phyloP scores from a whole-genome alignment of 2,113 vertebrate species.

The Corvus moneduloides region DNA sequence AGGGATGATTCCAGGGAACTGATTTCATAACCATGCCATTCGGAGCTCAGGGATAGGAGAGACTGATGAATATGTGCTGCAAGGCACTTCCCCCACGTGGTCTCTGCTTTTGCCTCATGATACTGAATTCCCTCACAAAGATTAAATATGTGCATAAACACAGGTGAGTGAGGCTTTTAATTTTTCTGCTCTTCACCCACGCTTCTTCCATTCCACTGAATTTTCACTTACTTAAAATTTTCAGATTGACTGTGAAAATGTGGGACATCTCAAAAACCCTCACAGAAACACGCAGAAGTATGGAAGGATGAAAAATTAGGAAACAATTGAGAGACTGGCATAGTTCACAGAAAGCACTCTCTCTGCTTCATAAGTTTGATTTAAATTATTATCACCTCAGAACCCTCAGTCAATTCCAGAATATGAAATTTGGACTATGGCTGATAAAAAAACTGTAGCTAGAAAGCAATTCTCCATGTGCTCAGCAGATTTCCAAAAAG shows the following conservation, averaged over 20 bases:
- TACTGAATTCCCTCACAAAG: background rate
- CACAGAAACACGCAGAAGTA: background rate
- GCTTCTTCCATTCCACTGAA: background rate
- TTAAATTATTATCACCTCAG: constrained; percentile 7
- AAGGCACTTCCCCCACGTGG: background rate
- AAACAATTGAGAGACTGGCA: background rate
- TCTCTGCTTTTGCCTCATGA: background rate
- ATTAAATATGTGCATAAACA: background rate
- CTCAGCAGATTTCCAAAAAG: background rate
- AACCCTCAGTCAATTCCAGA: background rate
- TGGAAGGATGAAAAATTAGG: background rate
- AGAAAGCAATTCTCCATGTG: background rate
- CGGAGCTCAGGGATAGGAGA: background rate
- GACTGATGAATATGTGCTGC: background rate
- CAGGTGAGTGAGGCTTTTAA: background rate
- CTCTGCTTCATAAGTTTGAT: background rate
- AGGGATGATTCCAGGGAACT: background rate
- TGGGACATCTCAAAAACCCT: background rate
- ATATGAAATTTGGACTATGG: constrained; percentile 23
- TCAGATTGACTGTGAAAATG: background rate
- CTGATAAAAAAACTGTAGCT: background rate
- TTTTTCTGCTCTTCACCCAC: background rate
- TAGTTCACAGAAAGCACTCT: background rate
- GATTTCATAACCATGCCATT: background rate
- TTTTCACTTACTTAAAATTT: background rate